Evolutionary conservation across 2,113 vertebrate genomes (phyloP).

Genomic region (Rutilus rutilus): DNA sequence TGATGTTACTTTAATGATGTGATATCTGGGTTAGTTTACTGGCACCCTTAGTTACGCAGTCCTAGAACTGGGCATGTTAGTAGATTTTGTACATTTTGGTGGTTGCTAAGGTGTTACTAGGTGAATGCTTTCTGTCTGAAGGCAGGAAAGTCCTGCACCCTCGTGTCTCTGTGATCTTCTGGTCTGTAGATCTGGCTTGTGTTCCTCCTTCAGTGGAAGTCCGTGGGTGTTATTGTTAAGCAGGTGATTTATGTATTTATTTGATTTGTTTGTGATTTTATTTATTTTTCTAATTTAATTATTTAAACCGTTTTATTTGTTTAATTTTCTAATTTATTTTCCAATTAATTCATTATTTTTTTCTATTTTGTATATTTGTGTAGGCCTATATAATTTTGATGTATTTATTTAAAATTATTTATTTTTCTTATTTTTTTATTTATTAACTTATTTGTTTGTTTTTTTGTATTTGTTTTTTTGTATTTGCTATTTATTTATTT

Average conservation of each 20-base stretch:
- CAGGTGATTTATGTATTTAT: background rate
- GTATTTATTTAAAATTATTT: too few species aligned
- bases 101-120: background rate
- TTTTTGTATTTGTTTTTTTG: too few species aligned
- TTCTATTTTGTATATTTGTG: too few species aligned
- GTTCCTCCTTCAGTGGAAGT: background rate
- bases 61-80: background rate
- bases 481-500: too few species aligned
- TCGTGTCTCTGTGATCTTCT: background rate
- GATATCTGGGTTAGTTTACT: background rate
- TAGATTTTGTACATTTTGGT: background rate
- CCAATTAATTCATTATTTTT: too few species aligned
- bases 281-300: background rate
- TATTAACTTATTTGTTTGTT: too few species aligned
- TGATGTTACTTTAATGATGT: background rate
- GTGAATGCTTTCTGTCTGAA: background rate
- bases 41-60: background rate
- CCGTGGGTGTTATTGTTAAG: background rate
- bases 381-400: too few species aligned
- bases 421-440: too few species aligned
- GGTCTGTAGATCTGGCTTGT: background rate
- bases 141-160: background rate
- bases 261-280: background rate
- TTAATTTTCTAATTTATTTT: background rate
- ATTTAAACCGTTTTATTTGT: background rate